Evolutionary conservation across 2,113 vertebrate genomes (phyloP).

Genomic region (Paratilapia polleni): DNA sequence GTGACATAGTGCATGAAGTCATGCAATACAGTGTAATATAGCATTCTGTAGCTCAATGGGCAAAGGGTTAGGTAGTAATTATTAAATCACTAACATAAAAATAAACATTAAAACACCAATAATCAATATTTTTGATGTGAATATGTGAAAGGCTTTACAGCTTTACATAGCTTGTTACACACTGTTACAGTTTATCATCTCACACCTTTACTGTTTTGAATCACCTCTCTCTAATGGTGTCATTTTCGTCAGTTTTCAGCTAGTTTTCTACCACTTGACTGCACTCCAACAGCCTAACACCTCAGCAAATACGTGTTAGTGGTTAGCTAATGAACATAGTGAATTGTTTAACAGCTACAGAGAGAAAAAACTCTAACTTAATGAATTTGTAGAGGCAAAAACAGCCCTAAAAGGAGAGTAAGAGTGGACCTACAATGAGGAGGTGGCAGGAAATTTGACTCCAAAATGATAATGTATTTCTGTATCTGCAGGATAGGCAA

Average conservation of each 20-base stretch:
- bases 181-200: too few relatives aligned
- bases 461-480: background rate
- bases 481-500: background rate
- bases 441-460: background rate
- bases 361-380: background rate
- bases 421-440: background rate
- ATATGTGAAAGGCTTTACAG: background rate
- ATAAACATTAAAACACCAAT: background rate
- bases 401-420: background rate
- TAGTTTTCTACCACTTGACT: background rate
- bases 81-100: background rate
- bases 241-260: background rate
- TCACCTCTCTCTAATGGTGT: rapidly evolving
- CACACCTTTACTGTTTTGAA: background rate
- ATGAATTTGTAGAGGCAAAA: background rate
- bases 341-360: background rate
- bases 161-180: background rate
- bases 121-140: background rate
- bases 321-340: background rate
- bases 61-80: background rate
- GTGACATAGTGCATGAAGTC: background rate
- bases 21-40: background rate
- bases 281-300: background rate
- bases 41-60: too few relatives aligned
- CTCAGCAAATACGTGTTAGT: background rate